Conservation (phyloP, 2,888 invertebrate species). For the Congeria kusceri region DNA sequence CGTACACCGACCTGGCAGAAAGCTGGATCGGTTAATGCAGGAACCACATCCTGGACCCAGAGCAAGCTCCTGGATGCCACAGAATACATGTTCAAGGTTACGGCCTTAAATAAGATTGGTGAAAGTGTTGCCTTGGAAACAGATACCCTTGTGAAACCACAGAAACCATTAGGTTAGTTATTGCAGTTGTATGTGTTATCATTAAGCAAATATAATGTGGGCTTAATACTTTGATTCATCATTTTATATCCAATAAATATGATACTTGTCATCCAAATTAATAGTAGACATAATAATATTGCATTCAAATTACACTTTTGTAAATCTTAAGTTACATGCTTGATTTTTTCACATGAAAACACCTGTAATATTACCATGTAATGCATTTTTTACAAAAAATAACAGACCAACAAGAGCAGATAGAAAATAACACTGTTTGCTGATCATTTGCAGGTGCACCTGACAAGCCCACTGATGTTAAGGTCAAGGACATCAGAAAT, state of each 20-base stretch:
- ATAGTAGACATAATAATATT: too few relatives aligned
- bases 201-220: neutral
- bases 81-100: conserved; percentile 82
- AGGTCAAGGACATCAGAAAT: conserved; percentile 69
- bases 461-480: conserved; percentile 72
- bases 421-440: too few relatives aligned
- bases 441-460: conserved; percentile 75
- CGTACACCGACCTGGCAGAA: conserved; percentile 94
- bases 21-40: conserved; percentile 71
- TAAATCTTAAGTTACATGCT: too few relatives aligned
- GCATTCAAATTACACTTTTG: too few relatives aligned
- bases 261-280: too few relatives aligned
- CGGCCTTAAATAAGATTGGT: conserved; percentile 82
- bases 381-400: too few relatives aligned
- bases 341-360: too few relatives aligned
- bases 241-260: too few relatives aligned
- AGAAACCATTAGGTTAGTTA: conserved; percentile 66
- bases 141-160: conserved; percentile 70
- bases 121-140: conserved; percentile 74
- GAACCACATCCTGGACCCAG: conserved; percentile 73
- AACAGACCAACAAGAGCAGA: too few relatives aligned
- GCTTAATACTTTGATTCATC: neutral
- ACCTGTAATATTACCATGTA: too few relatives aligned
- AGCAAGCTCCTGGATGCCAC: conserved; percentile 88
- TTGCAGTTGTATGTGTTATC: neutral